Evolutionary conservation across 2,797 vertebrate species (phyloP), one percentile per base, ranked within the genome.

Genomic region (Urophycis tenuis): DNA sequence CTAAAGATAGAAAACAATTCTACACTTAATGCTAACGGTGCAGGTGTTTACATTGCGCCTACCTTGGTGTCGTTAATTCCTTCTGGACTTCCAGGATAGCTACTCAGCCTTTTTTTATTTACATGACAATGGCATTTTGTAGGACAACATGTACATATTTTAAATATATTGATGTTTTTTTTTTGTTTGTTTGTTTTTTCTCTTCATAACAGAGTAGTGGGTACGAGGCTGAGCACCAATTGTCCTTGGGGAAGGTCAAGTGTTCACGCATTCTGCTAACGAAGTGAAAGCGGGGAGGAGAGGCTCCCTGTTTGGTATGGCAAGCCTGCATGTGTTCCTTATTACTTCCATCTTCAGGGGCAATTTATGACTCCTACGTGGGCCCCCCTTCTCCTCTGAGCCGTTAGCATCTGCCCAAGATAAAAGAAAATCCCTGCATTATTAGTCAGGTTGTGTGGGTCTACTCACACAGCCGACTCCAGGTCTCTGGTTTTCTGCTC

Each of bases 401-500:
- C 84, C 84, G 87, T 87, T 91, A 88, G 87, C 86, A 90, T 90
- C 86, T 86, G 84, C 80, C 2, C 73, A 72, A 89, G 85, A 92
- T 90, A 90, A 91, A 91, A 89, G 83, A 88, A 92, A 90, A 89
- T 77, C 85, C 81, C 73, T 76, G 82, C 83, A 90, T 89, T 89
- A 88, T 91, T 86, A 86, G 83, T 73, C 53, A 80, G 86, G 80
- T 71, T 1, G 81, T 85, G 82, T 33, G 78, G 82, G 78, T 78
- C 78, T 89, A 87, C 91, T 90, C 88, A 86, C 80, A 81, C 85
- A 81, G 81, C 81, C 80, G 14, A 10, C 10, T 10, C 80, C 79
- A 45, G 25, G 41, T 80, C 83, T 84, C 79, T 86, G 87, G 83
- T 87, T 74, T 30, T 35, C 60, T 67, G 60, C n/a, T 25, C n/a